Evolutionary conservation across 92 coral and sea anemone species (phyloP).

Genomic region (Siderastrea radians): DNA sequence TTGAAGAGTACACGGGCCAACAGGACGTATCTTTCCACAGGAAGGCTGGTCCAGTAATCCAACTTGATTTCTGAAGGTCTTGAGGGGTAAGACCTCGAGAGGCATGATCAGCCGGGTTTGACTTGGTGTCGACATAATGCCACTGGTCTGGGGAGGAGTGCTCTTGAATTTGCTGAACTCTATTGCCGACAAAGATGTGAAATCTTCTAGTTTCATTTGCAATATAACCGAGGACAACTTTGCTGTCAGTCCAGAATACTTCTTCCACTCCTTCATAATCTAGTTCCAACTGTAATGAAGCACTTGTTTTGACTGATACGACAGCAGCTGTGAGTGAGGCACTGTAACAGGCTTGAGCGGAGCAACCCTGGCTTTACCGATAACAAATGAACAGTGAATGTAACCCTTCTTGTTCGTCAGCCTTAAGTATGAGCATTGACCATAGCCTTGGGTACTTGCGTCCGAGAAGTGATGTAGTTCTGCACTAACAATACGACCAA

Average conservation of each 20-base stretch:
- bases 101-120: neutral
- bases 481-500: neutral
- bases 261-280: neutral
- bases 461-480: constrained; percentile 21
- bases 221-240: constrained; percentile 6
- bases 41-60: constrained; percentile 13
- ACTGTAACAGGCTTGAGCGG: constrained; percentile 18
- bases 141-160: no score
- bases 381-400: no score
- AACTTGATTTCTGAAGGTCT: no score
- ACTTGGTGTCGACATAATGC: no score
- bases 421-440: constrained; percentile 9
- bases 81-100: no score
- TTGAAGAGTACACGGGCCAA: constrained; percentile 11
- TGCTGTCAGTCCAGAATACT: neutral
- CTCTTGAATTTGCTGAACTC: no score
- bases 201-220: neutral
- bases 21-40: constrained; percentile 27
- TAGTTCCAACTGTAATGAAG: neutral
- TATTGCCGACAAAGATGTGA: no score
- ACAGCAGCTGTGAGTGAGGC: constrained; percentile 20
- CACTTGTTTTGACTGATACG: constrained; percentile 9
- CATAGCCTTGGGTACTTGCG: constrained; percentile 5
- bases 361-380: neutral
- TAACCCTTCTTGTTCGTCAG: neutral